Base-by-base conservation (phyloP, 2,888 invertebrate species). In the Pocota personata region DNA sequence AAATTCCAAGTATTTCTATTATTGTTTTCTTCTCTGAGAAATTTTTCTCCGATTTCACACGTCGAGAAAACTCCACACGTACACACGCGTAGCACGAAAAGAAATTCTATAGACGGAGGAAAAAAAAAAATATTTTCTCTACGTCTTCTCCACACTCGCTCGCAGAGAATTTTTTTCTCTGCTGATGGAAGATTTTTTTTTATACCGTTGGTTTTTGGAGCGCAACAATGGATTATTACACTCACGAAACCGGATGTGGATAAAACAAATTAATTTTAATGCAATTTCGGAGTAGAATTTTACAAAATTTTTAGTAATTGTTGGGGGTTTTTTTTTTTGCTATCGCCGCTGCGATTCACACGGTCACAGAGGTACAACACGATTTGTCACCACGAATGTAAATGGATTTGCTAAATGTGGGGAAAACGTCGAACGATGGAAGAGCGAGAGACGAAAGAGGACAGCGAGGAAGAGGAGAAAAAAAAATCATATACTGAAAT, bases 51-150 rank as follows among this genome's bases (percentile, higher is more conserved):
- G 86, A 86, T 82, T 82, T 82, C 86, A 86, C 86, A 86, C 86
- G 86, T 86, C 86, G 86, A 86, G 86, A 82, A 82, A 86, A 86
- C 86, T 86, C 62, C 82, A 77, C 86, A 86, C 86, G 86, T 86
- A 86, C 86, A 86, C 86, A 86, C 76, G 86, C 86, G 86, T 77
- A 72, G 37, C 71, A 37, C 40, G 60, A 77, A 77, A 86, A 82
- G 76, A 86, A 86, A 82, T 86, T 82, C 82, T 82, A 66, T 76
- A 64, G 66, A 64, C 1, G 32, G 46, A 57, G 7, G 2, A 48
- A 50, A 72, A 62, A 62, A 58, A 73, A 76, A 62, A 73, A 16
- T n/a, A 73, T 79, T 84, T 84, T 80, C 86, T 86, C 86, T 80
- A 86, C 80, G 86, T 80, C 80, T 86, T 86, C 80, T 86, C 86